Evolutionary conservation across 30 jellyfish, hydroid and myxozoan genomes (phyloP), one percentile per base, ranked within the genome.

Genomic region (Hydra vulgaris): DNA sequence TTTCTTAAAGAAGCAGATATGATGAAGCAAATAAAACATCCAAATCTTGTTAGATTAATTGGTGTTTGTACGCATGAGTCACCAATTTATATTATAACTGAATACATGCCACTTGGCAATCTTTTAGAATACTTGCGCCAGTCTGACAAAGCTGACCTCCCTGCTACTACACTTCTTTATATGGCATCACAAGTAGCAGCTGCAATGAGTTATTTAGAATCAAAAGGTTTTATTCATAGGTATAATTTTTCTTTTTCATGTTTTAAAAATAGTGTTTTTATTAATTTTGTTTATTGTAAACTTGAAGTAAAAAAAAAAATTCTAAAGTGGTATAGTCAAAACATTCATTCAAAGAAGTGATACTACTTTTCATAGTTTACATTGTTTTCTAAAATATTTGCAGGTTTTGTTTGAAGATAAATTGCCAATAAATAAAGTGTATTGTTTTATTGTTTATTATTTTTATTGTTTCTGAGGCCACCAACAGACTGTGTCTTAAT

Each of bases 141-240:
- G 73, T 90, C 98, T 8, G 84, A 89, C 5, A 91, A 90, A 75
- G 84, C 83, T 53, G 95, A 91, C 74, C 77, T 91, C 17, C 98
- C 98, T 21, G 96, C 98, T n/a, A 91, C 96, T 18, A 91, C 98
- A 7, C 84, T 91, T 23, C 79, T 91, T n/a, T 91, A 91, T 78
- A 91, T 91, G 96, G 98, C 98, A 4, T 87, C 98, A 54, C 98
- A 91, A 77, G 98, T 91, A 7, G 88, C 98, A 25, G 86, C 95
- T n/a, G 98, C 98, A 16, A 91, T 91, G 98, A 85, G 83, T 54
- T 91, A 91, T 55, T 78, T 91, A 23, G 98, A 91, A 68, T 74
- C 55, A 25, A 84, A 55, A 17, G 80, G 75, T 54, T 91, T 91
- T 52, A 91, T 91, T 55, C 98, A 91, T 68, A 84, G 98, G 98